Evolutionary conservation across 2,888 invertebrate species (phyloP).

Genomic region (Trissoscelio sp.): DNA sequence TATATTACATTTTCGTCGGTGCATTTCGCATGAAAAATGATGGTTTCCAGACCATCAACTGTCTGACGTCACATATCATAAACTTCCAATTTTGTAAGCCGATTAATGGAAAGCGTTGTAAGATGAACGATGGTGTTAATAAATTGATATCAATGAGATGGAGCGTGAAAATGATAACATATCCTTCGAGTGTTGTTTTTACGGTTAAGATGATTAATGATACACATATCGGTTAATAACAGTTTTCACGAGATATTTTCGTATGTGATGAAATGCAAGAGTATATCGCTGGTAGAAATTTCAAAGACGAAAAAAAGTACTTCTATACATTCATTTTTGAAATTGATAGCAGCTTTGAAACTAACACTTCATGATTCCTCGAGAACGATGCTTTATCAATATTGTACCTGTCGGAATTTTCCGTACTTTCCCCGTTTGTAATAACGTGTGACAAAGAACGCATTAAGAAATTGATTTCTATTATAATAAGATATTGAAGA

Average conservation of each 20-base stretch:
- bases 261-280: not conserved
- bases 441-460: not conserved
- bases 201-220: slow-evolving; percentile 44
- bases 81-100: slow-evolving; percentile 48
- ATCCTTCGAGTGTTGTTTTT: slow-evolving; percentile 56
- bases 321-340: too few species aligned
- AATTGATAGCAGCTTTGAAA: slow-evolving; percentile 28
- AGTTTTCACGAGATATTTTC: slow-evolving; percentile 28
- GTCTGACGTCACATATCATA: slow-evolving; percentile 19
- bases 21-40: too few species aligned
- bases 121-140: slow-evolving; percentile 22
- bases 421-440: slow-evolving; percentile 23
- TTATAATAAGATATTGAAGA: too few species aligned
- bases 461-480: not conserved
- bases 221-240: slow-evolving; percentile 45
- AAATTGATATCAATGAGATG: slow-evolving; percentile 48
- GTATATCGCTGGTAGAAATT: not conserved
- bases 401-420: slow-evolving; percentile 46
- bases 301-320: too few species aligned
- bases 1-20: too few species aligned
- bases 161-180: slow-evolving; percentile 53
- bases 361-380: slow-evolving; percentile 27
- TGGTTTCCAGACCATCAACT: too few species aligned
- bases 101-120: slow-evolving; percentile 20
- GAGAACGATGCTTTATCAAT: slow-evolving; percentile 37